A percentile compares a stretch with the other conserved stretches of the same genome.
phyloP scores from a whole-genome alignment of 2,888 invertebrate species.

The Chironomus tentans region DNA sequence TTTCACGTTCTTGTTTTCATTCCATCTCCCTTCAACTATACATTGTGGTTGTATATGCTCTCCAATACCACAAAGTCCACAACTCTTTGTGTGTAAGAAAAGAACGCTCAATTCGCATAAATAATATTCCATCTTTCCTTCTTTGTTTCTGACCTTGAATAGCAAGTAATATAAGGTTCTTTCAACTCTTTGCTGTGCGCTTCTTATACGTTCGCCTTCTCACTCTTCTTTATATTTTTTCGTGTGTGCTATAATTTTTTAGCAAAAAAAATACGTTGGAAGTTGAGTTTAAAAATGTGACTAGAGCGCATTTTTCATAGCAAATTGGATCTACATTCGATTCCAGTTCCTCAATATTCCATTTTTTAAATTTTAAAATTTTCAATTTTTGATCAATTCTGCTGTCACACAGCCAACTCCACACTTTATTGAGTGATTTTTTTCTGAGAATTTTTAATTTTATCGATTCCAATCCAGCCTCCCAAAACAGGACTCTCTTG shows the following conservation, averaged over 20 bases:
- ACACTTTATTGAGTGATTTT: no score
- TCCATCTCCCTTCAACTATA: background rate
- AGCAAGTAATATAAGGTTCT: background rate
- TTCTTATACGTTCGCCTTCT: background rate
- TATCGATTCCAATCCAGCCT: no score
- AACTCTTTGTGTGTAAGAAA: background rate
- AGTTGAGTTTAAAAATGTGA: no score
- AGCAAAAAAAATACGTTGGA: background rate
- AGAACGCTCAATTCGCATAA: background rate
- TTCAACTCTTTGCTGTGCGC: slow-evolving; percentile 9
- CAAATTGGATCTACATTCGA: no score
- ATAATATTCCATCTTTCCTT: background rate
- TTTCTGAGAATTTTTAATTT: no score
- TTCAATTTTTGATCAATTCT: no score
- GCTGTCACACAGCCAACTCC: no score
- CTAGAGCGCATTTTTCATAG: no score
- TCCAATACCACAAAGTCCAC: background rate
- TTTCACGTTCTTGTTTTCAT: slow-evolving; percentile 1
- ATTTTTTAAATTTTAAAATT: no score
- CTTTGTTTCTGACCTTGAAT: slow-evolving; percentile 14
- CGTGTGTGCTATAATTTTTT: background rate
- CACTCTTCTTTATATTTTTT: background rate
- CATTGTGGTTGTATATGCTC: no score
- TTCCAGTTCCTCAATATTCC: no score
- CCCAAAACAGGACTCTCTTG: no score